phyloP scores from a whole-genome alignment of 2,888 invertebrate species.

The Thymelicus acteon region DNA sequence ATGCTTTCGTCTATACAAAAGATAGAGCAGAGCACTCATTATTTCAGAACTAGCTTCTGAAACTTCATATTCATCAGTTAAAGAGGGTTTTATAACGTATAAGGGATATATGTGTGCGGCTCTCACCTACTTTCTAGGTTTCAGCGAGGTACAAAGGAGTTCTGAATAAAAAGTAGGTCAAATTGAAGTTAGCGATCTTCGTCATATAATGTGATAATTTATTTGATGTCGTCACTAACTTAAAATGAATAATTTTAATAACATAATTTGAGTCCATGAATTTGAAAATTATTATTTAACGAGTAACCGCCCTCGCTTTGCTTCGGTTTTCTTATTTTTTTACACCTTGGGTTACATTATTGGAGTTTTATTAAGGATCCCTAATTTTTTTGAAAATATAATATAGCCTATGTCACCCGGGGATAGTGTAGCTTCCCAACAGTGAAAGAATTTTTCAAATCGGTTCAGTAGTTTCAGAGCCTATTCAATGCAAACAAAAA shows the following conservation, averaged over 20 bases:
- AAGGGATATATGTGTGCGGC: slow-evolving; percentile 26
- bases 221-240: not conserved
- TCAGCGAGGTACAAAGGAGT: slow-evolving; percentile 29
- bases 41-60: slow-evolving; percentile 33
- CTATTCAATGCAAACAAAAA: no score
- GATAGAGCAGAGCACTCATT: slow-evolving; percentile 26
- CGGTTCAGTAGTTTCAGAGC: no score
- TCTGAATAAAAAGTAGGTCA: slow-evolving; percentile 26
- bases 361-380: no score
- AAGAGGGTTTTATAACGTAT: slow-evolving; percentile 30
- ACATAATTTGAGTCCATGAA: not conserved
- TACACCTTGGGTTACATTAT: no score
- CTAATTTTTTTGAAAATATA: no score
- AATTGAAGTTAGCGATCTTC: slow-evolving; percentile 19
- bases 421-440: no score
- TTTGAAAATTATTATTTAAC: no score
- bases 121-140: slow-evolving; percentile 36
- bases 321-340: no score
- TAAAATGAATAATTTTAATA: not conserved
- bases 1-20: slow-evolving; percentile 27
- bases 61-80: slow-evolving; percentile 34
- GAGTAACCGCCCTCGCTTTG: no score
- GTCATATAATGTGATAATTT: slow-evolving; percentile 26
- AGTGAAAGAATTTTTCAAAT: no score
- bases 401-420: no score